phyloP scores from a whole-genome alignment of 1,140 invertebrate species.

The Drosophila azteca region DNA sequence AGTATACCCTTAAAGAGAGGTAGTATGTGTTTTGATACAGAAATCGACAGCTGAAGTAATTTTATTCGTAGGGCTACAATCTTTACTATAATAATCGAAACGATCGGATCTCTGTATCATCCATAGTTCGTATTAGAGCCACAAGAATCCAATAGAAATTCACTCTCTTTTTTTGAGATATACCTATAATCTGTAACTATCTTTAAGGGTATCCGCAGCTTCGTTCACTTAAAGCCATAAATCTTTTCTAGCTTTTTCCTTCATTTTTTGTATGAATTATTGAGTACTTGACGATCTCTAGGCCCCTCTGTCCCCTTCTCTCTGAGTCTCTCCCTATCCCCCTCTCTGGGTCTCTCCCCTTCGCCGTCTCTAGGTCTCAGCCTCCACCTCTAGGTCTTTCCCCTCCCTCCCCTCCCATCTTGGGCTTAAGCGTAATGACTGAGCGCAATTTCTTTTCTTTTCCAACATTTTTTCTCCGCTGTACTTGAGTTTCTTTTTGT shows the following conservation, averaged over 20 bases:
- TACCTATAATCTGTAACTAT: no score
- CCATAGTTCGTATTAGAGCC: no score
- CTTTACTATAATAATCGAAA: no score
- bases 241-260: slow-evolving; percentile 18
- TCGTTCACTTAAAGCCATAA: no score
- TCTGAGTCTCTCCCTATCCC: slow-evolving; percentile 35
- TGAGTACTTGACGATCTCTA: slow-evolving; percentile 68
- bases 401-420: not conserved
- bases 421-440: slow-evolving; percentile 64
- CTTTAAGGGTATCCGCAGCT: no score
- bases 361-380: slow-evolving; percentile 15
- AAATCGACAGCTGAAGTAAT: no score
- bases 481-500: slow-evolving; percentile 61
- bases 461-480: slow-evolving; percentile 37
- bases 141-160: no score
- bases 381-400: slow-evolving; percentile 22
- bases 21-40: no score
- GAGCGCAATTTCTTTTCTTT: slow-evolving; percentile 57
- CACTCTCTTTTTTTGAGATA: no score
- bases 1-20: no score
- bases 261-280: slow-evolving; percentile 65
- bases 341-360: slow-evolving; percentile 18
- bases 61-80: no score
- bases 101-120: no score
- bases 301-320: slow-evolving; percentile 23